Conservation (phyloP, 2,797 vertebrate species). For the Myripristis jacobus region DNA sequence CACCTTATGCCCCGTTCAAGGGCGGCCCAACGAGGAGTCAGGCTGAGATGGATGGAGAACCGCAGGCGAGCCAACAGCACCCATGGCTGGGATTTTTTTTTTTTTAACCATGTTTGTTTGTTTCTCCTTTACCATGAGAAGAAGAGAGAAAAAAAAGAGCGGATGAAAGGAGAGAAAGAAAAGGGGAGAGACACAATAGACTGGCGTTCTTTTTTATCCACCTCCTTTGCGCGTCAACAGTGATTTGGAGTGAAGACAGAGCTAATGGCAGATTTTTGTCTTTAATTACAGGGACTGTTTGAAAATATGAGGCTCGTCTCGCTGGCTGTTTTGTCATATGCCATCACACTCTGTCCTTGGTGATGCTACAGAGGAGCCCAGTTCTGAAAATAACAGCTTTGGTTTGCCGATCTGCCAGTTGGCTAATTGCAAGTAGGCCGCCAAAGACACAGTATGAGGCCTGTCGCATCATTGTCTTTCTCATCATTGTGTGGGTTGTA, state of each 20-base stretch:
- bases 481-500: constrained; percentile 41
- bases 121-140: constrained; percentile 32
- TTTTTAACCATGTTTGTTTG: constrained; percentile 20
- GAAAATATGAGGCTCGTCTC: constrained; percentile 43
- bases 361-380: constrained; percentile 50
- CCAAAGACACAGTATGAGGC: constrained; percentile 61
- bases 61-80: constrained; percentile 51
- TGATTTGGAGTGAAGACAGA: constrained; percentile 38
- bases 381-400: constrained; percentile 61
- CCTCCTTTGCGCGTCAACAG: constrained; percentile 26
- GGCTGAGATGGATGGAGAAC: constrained; percentile 76
- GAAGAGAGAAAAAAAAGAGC: constrained; percentile 28
- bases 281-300: constrained; percentile 69
- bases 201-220: constrained; percentile 12
- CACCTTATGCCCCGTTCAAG: constrained; percentile 77
- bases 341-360: constrained; percentile 65
- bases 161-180: background rate
- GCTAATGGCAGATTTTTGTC: constrained; percentile 58
- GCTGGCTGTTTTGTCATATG: constrained; percentile 65
- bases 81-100: constrained; percentile 25
- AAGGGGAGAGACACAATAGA: constrained; percentile 1
- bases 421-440: constrained; percentile 64
- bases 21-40: constrained; percentile 64
- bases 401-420: constrained; percentile 66
- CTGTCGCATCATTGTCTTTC: constrained; percentile 58